Conservation (phyloP, 2,797 vertebrate genomes). For the Enteromius treurensis region DNA sequence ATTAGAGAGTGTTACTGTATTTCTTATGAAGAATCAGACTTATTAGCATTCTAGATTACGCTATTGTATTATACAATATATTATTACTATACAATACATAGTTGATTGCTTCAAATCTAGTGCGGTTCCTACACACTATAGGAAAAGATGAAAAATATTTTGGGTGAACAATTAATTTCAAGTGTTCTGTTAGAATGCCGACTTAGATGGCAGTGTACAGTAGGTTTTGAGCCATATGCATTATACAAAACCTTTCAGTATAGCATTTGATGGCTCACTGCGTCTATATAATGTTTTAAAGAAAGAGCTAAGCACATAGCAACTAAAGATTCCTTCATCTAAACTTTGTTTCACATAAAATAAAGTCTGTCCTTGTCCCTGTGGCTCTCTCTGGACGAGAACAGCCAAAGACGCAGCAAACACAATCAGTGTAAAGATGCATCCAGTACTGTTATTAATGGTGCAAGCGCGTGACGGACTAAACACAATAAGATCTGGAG, state of each 20-base stretch:
- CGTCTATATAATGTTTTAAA: background rate
- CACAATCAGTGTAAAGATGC: slow-evolving; percentile 42
- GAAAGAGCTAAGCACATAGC: background rate
- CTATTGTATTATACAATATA: background rate
- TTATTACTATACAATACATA: no score
- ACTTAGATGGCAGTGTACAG: background rate
- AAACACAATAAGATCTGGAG: slow-evolving; percentile 36
- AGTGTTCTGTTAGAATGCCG: background rate
- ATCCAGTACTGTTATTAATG: slow-evolving; percentile 32
- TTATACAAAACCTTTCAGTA: background rate
- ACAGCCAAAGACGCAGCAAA: slow-evolving; percentile 42
- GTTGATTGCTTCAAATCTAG: background rate
- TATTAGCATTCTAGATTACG: background rate
- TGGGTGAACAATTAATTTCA: background rate
- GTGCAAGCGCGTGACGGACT: slow-evolving; percentile 29
- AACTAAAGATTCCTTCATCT: background rate
- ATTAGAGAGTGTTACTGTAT: background rate
- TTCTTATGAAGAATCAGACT: background rate
- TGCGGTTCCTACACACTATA: background rate
- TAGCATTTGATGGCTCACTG: slow-evolving; percentile 1
- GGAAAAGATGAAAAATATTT: background rate
- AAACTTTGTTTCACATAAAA: slow-evolving; percentile 14
- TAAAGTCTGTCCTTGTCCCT: slow-evolving; percentile 6
- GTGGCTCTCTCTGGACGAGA: background rate
- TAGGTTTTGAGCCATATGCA: background rate